Conservation (phyloP, 2,888 invertebrate genomes). For the Adineta ricciae region DNA sequence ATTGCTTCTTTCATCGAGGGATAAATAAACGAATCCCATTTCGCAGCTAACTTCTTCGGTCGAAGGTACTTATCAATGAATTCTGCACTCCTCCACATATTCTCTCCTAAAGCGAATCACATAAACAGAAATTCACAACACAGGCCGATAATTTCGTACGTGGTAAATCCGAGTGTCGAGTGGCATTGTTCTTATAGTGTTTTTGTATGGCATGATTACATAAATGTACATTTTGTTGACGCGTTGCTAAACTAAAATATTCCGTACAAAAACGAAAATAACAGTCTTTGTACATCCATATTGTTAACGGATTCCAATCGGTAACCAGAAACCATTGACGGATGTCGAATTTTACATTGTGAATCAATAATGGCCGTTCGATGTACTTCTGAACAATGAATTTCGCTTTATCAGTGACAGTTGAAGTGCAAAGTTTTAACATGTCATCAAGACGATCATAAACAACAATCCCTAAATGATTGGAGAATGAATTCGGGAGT, state of each 20-base stretch:
- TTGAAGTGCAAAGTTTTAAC: constrained; percentile 53
- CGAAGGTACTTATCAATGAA: constrained; percentile 54
- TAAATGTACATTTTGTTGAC: constrained; percentile 59
- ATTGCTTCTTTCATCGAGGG: constrained; percentile 74
- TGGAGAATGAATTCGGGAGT: too few species aligned
- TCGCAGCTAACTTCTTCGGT: constrained; percentile 58
- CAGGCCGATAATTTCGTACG: constrained; percentile 36
- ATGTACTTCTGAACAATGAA: constrained; percentile 91
- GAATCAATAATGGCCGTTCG: constrained; percentile 74
- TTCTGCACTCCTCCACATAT: constrained; percentile 72
- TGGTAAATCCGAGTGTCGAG: constrained; percentile 56
- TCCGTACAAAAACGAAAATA: constrained; percentile 75
- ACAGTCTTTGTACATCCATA: constrained; percentile 86
- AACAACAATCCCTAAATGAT: constrained; percentile 63
- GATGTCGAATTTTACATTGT: constrained; percentile 85
- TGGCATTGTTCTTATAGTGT: constrained; percentile 60
- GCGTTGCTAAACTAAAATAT: constrained; percentile 62
- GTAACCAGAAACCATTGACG: constrained; percentile 88
- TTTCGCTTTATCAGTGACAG: constrained; percentile 53
- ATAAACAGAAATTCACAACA: not conserved
- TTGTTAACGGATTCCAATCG: constrained; percentile 73
- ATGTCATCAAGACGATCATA: constrained; percentile 78
- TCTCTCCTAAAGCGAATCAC: constrained; percentile 52
- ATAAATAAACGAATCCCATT: constrained; percentile 67
- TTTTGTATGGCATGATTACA: constrained; percentile 86